phyloP scores from a whole-genome alignment of 2,888 invertebrate species.

The Amphimallon solstitiale region DNA sequence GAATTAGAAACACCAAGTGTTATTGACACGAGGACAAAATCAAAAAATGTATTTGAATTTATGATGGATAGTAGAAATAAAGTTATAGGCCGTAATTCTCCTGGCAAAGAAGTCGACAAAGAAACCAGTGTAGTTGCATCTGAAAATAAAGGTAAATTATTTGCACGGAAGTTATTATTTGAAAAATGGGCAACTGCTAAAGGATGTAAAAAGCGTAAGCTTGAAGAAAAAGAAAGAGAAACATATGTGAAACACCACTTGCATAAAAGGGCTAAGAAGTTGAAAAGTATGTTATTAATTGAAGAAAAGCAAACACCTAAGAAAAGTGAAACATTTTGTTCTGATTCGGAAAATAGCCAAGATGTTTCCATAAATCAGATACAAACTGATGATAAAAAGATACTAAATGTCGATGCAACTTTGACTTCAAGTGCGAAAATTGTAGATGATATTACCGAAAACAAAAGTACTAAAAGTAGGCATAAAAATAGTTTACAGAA shows the following conservation, averaged over 20 bases:
- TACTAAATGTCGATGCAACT: slow-evolving; percentile 60
- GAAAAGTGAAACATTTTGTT: slow-evolving; percentile 31
- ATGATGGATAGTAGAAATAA: slow-evolving; percentile 76
- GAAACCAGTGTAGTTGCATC: slow-evolving; percentile 56
- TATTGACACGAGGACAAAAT: slow-evolving; percentile 17
- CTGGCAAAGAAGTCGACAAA: slow-evolving; percentile 66
- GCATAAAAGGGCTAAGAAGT: slow-evolving; percentile 69
- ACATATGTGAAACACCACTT: slow-evolving; percentile 69
- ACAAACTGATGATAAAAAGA: slow-evolving; percentile 2
- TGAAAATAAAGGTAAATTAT: slow-evolving; percentile 45
- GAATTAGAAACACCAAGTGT: background rate
- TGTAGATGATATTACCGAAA: background rate
- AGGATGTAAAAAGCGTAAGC: slow-evolving; percentile 69
- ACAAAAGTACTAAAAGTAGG: background rate
- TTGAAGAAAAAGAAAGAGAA: slow-evolving; percentile 68
- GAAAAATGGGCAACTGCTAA: slow-evolving; percentile 74
- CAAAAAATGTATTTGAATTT: slow-evolving; percentile 70
- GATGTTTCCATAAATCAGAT: background rate
- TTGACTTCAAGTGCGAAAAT: background rate
- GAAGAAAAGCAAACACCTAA: slow-evolving; percentile 4
- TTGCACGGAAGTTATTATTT: slow-evolving; percentile 66
- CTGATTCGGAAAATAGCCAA: slow-evolving; percentile 34
- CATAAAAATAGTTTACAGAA: slow-evolving; percentile 54
- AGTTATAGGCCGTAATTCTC: slow-evolving; percentile 71
- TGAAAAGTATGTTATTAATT: slow-evolving; percentile 63